Evolutionary conservation across 1,140 invertebrate species (phyloP), one percentile per base, ranked within the genome.

Genomic region (Batillaria attramentaria): DNA sequence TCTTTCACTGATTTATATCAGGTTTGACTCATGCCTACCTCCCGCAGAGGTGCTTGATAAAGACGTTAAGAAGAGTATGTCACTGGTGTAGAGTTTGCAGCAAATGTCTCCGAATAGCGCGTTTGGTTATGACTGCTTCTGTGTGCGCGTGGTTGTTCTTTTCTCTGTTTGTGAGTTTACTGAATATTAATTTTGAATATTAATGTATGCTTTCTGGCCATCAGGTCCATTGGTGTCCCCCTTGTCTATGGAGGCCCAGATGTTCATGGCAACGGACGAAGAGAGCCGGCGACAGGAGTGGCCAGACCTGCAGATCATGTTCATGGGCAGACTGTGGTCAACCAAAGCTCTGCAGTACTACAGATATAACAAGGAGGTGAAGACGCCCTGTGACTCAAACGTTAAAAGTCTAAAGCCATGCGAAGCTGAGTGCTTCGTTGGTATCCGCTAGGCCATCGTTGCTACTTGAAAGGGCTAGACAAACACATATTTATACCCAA

Each of bases 161-260:
- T 54, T 54, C 13, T 13, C 50, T 54, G 16, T 13, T 13, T n/a
- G n/a, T 16, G 16, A n/a, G n/a, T 31, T 69, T 24, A 37, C 8
- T 10, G 37, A 69, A 42, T 16, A 13, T 31, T 37, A 10, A 39
- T 39, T 16, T 39, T 20, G 24, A 37, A 39, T 31, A 69, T 39
- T 31, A 72, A 28, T 43, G 18, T 24, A n/a, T n/a, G 20, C 2
- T 1, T 41, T 3, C 42, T 75, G 35, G 39, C 54, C n/a, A n/a
- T n/a, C 62, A 73, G 72, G 70, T 20, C 78, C 31, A 35, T 28
- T 62, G 62, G 62, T 54, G 41, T 79, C 78, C 3, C 72, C 78
- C 0, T 35, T 62, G 57, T 66, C 41, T 1, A n/a, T 35, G 5
- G 73, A 75, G 54, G 54, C n/a, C 31, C n/a, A 62, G 4, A 20